phyloP scores from a whole-genome alignment of 2,888 invertebrate species.

The Protula sp. region DNA sequence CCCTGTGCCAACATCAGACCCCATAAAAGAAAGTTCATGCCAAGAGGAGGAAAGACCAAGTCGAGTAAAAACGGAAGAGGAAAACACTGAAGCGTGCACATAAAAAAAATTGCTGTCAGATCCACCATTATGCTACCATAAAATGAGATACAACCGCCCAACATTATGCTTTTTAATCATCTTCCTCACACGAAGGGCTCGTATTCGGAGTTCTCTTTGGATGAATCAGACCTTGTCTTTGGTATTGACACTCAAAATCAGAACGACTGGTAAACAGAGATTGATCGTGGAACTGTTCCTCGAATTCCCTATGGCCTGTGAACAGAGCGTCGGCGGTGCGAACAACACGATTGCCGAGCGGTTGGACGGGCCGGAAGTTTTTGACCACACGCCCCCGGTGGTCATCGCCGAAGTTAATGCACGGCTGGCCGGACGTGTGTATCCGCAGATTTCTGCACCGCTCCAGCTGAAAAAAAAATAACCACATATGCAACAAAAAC shows the following conservation, averaged over 20 bases:
- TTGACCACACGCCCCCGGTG: not conserved
- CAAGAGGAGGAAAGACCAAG: too few relatives aligned
- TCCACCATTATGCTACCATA: too few relatives aligned
- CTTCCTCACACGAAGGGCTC: too few relatives aligned
- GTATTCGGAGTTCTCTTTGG: too few relatives aligned
- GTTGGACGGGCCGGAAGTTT: not conserved
- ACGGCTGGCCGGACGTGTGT: not conserved
- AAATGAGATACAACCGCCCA: too few relatives aligned
- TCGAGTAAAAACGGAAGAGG: too few relatives aligned
- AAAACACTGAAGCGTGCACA: too few relatives aligned
- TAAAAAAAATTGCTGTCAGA: too few relatives aligned
- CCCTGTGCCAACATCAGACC: too few relatives aligned
- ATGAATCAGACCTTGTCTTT: constrained; percentile 4
- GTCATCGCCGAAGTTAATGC: not conserved
- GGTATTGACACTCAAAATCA: constrained; percentile 8
- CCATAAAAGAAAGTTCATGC: too few relatives aligned
- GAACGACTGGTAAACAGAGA: not conserved
- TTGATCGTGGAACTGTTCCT: not conserved
- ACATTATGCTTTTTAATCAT: too few relatives aligned
- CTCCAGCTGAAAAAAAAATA: not conserved
- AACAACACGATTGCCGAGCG: not conserved
- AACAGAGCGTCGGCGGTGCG: not conserved
- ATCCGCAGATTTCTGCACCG: not conserved
- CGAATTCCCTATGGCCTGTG: not conserved
- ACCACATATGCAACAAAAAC: too few relatives aligned